Conservation (phyloP, 2,888 invertebrate genomes). For the Adelphocoris suturalis region DNA sequence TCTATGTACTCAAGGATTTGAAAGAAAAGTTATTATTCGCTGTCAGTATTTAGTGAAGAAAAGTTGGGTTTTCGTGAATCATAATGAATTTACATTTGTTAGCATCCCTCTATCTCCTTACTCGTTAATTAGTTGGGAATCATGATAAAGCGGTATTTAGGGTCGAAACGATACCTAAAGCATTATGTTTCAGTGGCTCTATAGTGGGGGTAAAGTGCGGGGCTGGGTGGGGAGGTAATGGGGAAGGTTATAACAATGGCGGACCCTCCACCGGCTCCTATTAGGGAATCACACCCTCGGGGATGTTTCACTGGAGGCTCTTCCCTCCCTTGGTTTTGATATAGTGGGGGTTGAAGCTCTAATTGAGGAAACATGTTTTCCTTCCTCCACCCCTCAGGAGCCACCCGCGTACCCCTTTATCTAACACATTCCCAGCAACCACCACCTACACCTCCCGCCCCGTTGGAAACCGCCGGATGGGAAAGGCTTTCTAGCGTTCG, state of each 20-base stretch:
- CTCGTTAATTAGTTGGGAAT: constrained; percentile 63
- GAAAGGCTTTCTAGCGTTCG: constrained; percentile 68
- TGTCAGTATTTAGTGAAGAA: not conserved
- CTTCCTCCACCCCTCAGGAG: constrained; percentile 43
- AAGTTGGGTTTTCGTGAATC: not conserved
- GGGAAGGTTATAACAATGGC: constrained; percentile 53
- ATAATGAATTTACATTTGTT: constrained; percentile 53
- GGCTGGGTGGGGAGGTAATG: not conserved
- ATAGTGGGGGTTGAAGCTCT: constrained; percentile 67
- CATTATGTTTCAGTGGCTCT: constrained; percentile 31
- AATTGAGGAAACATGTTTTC: constrained; percentile 70
- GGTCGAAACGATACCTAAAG: constrained; percentile 34
- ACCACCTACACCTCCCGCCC: constrained; percentile 24
- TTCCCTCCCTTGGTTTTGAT: constrained; percentile 57
- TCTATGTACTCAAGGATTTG: no score
- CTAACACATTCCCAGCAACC: constrained; percentile 42
- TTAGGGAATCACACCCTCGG: constrained; percentile 70
- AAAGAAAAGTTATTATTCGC: no score
- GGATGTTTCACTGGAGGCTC: constrained; percentile 64
- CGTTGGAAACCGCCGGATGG: constrained; percentile 60
- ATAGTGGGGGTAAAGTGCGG: constrained; percentile 26
- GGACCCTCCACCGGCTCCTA: constrained; percentile 60
- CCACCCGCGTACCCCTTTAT: constrained; percentile 20
- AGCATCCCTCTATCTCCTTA: not conserved
- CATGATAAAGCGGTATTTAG: constrained; percentile 69